Evolutionary conservation across 2,113 vertebrate genomes (phyloP).

Genomic region (Alaudala cheleensis): DNA sequence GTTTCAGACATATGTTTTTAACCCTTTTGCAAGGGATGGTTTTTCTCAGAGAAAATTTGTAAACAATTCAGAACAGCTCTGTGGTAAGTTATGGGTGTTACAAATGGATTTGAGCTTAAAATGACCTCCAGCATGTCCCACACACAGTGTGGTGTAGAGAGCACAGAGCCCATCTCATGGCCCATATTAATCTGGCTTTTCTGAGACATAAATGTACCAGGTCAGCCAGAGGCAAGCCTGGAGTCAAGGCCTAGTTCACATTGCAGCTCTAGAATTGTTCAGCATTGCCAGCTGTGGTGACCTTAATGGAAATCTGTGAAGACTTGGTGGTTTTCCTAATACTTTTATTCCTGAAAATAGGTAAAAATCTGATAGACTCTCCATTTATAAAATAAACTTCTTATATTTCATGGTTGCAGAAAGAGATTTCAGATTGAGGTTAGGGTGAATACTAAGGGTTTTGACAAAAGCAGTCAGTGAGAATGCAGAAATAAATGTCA

Average conservation of each 20-base stretch:
- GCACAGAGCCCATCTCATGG: not conserved
- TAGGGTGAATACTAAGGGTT: not conserved
- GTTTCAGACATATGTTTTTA: not conserved
- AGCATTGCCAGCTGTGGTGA: not conserved
- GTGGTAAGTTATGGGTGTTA: not conserved
- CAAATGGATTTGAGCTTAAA: not conserved
- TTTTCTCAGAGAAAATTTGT: not conserved
- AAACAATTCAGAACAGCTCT: not conserved
- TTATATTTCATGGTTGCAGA: not conserved
- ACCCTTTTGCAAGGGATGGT: not conserved
- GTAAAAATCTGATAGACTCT: not conserved
- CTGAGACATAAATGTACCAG: not conserved
- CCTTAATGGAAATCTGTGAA: not conserved
- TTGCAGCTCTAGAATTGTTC: not conserved
- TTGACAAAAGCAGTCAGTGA: not conserved
- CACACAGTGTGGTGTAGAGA: fast-evolving
- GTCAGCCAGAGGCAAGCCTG: not conserved
- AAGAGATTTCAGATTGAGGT: not conserved
- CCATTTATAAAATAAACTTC: not conserved
- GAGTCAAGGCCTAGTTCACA: not conserved
- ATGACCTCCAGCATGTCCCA: not conserved
- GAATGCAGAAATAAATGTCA: not conserved
- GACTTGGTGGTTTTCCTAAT: not conserved
- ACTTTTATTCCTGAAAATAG: not conserved
- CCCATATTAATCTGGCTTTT: not conserved